Evolutionary conservation across 2,797 vertebrate genomes (phyloP).

Genomic region (Smutsia temminckii): DNA sequence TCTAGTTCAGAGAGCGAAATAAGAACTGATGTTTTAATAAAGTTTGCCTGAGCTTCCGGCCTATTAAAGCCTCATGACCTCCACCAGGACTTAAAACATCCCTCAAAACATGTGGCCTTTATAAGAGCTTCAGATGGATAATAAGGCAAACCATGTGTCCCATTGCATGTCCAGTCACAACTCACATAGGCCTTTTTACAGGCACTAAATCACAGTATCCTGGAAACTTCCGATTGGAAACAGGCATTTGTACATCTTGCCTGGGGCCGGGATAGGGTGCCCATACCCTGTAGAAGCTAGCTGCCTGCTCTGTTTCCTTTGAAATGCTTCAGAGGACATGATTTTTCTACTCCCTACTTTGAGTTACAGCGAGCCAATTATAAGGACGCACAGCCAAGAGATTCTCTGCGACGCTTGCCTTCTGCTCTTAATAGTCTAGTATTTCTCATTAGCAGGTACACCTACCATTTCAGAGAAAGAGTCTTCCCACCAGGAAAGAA

Average conservation of each 20-base stretch:
- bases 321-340: background rate
- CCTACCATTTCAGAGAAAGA: background rate
- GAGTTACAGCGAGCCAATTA: background rate
- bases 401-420: background rate
- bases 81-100: conserved; percentile 7
- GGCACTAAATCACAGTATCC: background rate
- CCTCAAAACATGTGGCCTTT: conserved; percentile 46
- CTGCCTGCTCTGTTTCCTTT: background rate
- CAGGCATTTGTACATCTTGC: background rate
- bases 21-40: conserved; percentile 38
- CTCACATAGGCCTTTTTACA: background rate
- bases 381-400: background rate
- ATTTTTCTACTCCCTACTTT: background rate
- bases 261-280: background rate
- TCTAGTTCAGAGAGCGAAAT: background rate
- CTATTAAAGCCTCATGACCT: conserved; percentile 19
- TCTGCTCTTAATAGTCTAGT: background rate
- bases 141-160: conserved; percentile 62
- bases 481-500: background rate
- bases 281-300: background rate
- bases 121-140: conserved; percentile 22
- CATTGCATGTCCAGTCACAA: background rate
- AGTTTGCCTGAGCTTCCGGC: background rate
- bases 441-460: background rate
- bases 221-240: conserved; percentile 30